Evolutionary conservation across 2,797 vertebrate genomes (phyloP).

Genomic region (Hydrolagus colliei): DNA sequence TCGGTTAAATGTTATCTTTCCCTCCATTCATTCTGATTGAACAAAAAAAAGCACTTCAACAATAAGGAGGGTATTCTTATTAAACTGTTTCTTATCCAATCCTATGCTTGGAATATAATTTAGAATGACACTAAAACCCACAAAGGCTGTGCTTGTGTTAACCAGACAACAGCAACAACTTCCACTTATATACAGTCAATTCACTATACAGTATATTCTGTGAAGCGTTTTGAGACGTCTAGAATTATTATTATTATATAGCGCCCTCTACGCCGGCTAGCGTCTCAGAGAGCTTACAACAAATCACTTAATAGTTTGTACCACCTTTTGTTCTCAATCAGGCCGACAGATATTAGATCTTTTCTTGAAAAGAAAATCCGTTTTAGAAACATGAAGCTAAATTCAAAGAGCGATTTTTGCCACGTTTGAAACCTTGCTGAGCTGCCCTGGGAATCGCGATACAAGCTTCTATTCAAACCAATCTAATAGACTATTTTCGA

Average conservation of each 20-base stretch:
- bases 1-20: not conserved
- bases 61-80: conserved; percentile 8
- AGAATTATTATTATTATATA: too few relatives aligned
- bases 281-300: too few relatives aligned
- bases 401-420: not conserved
- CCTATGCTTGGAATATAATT: too few relatives aligned
- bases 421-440: not conserved
- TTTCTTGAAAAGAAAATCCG: not conserved
- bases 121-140: too few relatives aligned
- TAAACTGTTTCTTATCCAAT: too few relatives aligned
- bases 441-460: not conserved
- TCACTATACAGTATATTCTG: too few relatives aligned
- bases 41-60: not conserved
- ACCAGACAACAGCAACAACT: not conserved
- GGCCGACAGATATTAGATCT: not conserved
- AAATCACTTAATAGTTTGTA: not conserved
- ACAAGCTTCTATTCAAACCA: not conserved
- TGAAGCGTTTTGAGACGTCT: too few relatives aligned
- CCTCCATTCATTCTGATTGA: not conserved
- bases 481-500: not conserved
- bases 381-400: not conserved
- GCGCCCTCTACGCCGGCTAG: too few relatives aligned
- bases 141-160: not conserved
- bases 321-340: not conserved
- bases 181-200: too few relatives aligned